These are phyloP conservation scores for Oedothorax gibbosus DNA, from an alignment of 1,140 invertebrate genomes.

Conservation along the genomic window DNA sequence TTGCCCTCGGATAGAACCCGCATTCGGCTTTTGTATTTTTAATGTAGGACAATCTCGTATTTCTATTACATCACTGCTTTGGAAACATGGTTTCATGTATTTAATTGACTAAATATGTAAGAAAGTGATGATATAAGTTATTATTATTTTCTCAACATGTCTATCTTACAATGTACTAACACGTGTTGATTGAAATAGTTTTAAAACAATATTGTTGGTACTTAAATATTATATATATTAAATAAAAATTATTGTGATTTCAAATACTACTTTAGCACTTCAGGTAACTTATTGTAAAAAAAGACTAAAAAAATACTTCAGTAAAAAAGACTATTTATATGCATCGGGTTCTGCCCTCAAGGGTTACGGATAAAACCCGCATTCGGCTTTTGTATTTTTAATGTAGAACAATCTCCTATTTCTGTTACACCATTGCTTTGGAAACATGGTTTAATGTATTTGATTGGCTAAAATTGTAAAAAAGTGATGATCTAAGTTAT, in stretches of 20 bases:
- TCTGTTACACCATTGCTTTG: neutral
- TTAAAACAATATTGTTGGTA: too few species aligned
- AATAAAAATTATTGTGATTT: too few species aligned
- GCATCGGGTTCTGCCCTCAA: neutral
- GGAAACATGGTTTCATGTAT: neutral
- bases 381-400: slow-evolving; percentile 5
- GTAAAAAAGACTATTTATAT: neutral
- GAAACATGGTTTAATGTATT: neutral
- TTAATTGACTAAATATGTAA: neutral
- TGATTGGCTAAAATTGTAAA: too few species aligned
- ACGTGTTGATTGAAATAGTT: too few species aligned
- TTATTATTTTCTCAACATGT: too few species aligned
- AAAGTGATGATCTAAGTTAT: too few species aligned
- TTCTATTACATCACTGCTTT: neutral
- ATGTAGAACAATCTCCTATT: neutral
- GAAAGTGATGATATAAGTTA: too few species aligned
- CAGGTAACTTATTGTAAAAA: too few species aligned
- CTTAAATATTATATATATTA: too few species aligned
- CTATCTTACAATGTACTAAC: too few species aligned
- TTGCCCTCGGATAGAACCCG: slow-evolving; percentile 8
- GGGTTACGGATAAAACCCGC: neutral
- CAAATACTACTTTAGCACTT: too few species aligned
- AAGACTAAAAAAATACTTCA: too few species aligned
- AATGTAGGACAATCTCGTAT: neutral
- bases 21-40: slow-evolving; percentile 3